These are phyloP conservation scores for Phalloptychus januarius DNA, from an alignment of 2,797 vertebrate genomes.

Conservation along the genomic window DNA sequence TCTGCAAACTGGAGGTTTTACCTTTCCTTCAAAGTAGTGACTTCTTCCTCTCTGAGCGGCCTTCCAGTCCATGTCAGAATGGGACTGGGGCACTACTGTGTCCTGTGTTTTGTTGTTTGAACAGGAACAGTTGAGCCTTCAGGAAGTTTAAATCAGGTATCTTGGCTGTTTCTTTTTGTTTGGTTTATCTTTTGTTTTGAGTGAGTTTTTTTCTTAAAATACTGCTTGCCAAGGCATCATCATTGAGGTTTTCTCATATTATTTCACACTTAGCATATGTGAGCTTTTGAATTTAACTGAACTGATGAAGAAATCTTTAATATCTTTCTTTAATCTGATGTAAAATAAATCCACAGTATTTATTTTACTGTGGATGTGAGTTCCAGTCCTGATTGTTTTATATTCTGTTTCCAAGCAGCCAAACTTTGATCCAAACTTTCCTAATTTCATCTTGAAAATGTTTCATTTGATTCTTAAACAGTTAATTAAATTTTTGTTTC, in stretches of 20 bases:
- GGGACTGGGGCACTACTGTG: background rate
- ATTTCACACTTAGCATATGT: background rate
- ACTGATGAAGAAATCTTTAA: background rate
- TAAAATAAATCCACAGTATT: too few species aligned
- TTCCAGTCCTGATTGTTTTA: background rate
- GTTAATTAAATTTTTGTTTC: background rate
- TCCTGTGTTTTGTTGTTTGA: background rate
- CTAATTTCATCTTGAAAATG: background rate
- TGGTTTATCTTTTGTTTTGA: background rate
- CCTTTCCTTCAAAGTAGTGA: background rate
- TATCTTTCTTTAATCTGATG: background rate
- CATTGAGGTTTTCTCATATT: background rate
- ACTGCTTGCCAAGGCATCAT: background rate
- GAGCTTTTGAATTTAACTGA: background rate
- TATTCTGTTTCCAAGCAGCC: background rate
- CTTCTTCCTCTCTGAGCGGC: background rate
- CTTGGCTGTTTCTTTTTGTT: background rate
- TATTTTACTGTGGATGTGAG: background rate
- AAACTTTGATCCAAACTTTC: background rate
- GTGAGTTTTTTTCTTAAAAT: background rate
- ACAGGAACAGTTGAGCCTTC: background rate
- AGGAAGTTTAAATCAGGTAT: background rate
- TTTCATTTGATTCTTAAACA: background rate
- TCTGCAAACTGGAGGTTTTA: background rate
- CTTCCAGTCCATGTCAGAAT: background rate